A percentile compares a stretch with the other conserved stretches of the same genome.
phyloP scores from a whole-genome alignment of 2,113 vertebrate species.

The Mesoclemmys tuberculata region DNA sequence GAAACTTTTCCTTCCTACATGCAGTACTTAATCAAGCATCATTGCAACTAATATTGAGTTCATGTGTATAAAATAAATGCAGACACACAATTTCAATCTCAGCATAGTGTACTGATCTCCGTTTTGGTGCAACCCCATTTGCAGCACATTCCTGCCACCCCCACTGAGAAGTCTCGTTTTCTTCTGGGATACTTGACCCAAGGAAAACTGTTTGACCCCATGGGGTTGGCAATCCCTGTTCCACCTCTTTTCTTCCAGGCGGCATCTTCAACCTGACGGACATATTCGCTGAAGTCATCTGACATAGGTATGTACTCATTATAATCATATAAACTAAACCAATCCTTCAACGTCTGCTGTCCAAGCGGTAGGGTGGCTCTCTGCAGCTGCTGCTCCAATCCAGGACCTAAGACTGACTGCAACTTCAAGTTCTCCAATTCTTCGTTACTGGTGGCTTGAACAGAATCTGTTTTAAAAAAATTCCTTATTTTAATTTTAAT shows the following conservation, averaged over 20 bases:
- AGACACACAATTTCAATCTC: constrained; percentile 59
- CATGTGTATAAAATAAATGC: constrained; percentile 8
- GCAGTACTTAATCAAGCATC: constrained; percentile 12
- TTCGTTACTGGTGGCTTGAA: constrained; percentile 50
- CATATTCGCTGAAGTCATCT: constrained; percentile 39
- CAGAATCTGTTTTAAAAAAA: constrained; percentile 74
- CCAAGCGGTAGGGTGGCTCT: constrained; percentile 32
- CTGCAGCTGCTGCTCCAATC: constrained; percentile 32
- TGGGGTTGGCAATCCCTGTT: not conserved
- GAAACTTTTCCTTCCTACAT: not conserved
- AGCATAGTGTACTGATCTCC: constrained; percentile 90
- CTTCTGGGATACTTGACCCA: constrained; percentile 71
- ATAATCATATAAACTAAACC: constrained; percentile 65
- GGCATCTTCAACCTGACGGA: constrained; percentile 40
- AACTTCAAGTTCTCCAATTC: constrained; percentile 59
- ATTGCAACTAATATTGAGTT: constrained; percentile 29
- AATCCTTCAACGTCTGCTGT: constrained; percentile 68
- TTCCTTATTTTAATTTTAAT: not conserved
- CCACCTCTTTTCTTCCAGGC: constrained; percentile 31
- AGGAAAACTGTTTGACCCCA: constrained; percentile 32
- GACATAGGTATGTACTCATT: constrained; percentile 51
- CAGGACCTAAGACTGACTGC: constrained; percentile 27
- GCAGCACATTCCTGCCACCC: constrained; percentile 89
- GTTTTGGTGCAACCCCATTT: constrained; percentile 90
- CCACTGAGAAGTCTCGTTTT: constrained; percentile 85